Conservation (phyloP, 2,888 invertebrate species). For the Cephus pygmeus region DNA sequence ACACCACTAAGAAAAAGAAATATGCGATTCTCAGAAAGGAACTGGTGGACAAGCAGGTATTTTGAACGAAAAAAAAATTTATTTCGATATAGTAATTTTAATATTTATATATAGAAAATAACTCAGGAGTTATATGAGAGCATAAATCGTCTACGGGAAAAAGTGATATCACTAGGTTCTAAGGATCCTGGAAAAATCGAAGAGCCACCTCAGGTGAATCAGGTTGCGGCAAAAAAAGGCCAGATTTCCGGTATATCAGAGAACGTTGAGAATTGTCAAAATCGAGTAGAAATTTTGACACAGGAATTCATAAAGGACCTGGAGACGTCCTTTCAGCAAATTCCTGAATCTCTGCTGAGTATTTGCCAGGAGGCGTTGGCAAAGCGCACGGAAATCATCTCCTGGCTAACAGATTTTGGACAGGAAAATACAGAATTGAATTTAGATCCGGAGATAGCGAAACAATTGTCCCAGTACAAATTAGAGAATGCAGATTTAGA, state of each 20-base stretch:
- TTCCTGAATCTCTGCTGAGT: constrained; percentile 22
- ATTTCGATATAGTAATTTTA: not conserved
- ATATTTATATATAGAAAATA: constrained; percentile 34
- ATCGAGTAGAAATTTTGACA: constrained; percentile 10
- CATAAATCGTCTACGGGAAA: constrained; percentile 49
- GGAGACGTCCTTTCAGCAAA: constrained; percentile 34
- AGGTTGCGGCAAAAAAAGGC: constrained; percentile 3
- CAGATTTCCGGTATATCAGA: not conserved
- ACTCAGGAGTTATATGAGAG: constrained; percentile 46
- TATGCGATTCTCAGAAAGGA: constrained; percentile 40
- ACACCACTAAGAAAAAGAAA: constrained; percentile 42
- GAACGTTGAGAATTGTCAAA: constrained; percentile 10
- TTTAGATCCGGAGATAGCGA: not conserved
- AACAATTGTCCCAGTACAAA: not conserved
- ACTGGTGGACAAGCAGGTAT: constrained; percentile 46
- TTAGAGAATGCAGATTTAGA: not conserved
- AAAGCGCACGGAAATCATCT: constrained; percentile 33
- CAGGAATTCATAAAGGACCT: constrained; percentile 36
- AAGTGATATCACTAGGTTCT: constrained; percentile 46
- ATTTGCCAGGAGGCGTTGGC: constrained; percentile 36
- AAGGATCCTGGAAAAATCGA: constrained; percentile 56
- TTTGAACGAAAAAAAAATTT: constrained; percentile 16
- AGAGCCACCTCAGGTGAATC: constrained; percentile 25
- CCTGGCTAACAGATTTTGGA: constrained; percentile 29
- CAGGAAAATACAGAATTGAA: constrained; percentile 8